phyloP scores from a whole-genome alignment of 1,140 invertebrate genomes.

The Ostrea denselamellosa region DNA sequence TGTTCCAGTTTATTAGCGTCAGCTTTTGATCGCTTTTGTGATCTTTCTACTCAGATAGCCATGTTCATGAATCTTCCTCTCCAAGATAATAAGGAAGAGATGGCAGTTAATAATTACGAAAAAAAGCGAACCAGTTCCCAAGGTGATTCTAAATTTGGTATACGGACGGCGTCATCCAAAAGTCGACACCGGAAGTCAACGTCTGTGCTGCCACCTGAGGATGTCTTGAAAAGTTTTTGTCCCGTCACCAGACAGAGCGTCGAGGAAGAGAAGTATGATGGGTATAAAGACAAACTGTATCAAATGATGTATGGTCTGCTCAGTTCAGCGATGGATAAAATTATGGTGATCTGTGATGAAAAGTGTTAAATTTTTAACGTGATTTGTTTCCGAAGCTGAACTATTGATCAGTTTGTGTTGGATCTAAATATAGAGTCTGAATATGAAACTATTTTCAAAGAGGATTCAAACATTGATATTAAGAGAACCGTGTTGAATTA shows the following conservation, averaged over 20 bases:
- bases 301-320: conserved; percentile 1
- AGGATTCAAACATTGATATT: no score
- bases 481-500: no score
- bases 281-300: neutral
- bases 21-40: conserved; percentile 4
- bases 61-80: neutral
- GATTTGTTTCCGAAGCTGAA: neutral
- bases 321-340: neutral
- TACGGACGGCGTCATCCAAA: neutral
- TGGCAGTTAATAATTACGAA: neutral
- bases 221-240: neutral
- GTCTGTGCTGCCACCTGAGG: neutral
- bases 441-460: no score
- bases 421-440: no score
- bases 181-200: neutral
- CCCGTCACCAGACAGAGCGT: neutral
- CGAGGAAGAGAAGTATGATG: neutral
- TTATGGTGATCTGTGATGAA: neutral
- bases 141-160: neutral
- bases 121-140: neutral
- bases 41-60: neutral
- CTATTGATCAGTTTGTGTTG: neutral
- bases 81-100: neutral
- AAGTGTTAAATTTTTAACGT: neutral
- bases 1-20: neutral